phyloP scores from a whole-genome alignment of 2,797 vertebrate species.

The Myiotriccus ornatus region DNA sequence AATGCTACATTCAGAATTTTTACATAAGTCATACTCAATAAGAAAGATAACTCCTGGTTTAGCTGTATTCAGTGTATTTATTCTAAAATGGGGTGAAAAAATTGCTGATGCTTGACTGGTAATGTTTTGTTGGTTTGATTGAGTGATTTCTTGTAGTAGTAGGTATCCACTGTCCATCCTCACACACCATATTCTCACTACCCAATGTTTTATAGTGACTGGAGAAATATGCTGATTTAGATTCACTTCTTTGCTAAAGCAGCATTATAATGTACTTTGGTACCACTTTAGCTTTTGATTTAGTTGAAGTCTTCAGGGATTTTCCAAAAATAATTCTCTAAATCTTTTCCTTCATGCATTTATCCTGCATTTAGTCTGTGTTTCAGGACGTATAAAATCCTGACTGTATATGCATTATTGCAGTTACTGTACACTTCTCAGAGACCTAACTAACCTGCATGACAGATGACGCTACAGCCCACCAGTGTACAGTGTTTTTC shows the following conservation, averaged over 20 bases:
- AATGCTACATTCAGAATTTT: background rate
- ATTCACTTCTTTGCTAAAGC: background rate
- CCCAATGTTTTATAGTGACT: background rate
- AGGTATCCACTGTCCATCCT: background rate
- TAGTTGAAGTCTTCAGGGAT: background rate
- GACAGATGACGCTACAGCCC: background rate
- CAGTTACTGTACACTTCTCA: background rate
- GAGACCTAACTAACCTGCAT: background rate
- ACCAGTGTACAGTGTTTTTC: background rate
- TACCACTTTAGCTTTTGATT: background rate
- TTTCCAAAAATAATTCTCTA: background rate
- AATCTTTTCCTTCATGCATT: background rate
- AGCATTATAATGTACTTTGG: background rate
- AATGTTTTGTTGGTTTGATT: background rate
- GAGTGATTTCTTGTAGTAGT: background rate
- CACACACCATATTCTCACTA: background rate
- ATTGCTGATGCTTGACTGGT: background rate
- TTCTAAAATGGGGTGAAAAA: background rate
- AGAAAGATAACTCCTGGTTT: background rate
- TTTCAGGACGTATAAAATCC: background rate
- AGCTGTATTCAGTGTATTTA: background rate
- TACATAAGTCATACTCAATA: background rate
- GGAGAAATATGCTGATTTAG: background rate
- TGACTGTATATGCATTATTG: background rate
- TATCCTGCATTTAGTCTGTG: background rate